Percentiles rank a stretch among this genome's conserved stretches.
Evolutionary conservation across 2,888 invertebrate species (phyloP).

Genomic region (Drosophila fulvimacula): DNA sequence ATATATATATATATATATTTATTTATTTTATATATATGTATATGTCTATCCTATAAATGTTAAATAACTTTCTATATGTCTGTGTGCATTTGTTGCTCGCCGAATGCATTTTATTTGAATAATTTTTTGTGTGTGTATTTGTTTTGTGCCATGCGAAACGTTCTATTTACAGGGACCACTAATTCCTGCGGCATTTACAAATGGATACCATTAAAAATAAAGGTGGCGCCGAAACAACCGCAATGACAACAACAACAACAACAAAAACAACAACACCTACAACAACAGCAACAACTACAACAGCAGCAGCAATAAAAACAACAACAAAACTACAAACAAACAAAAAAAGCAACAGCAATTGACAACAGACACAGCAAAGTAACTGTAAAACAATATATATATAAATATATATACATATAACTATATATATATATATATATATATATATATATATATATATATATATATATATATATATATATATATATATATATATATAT

Average conservation of each 20-base stretch:
- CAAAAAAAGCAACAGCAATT: constrained; percentile 38
- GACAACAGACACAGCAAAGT: constrained; percentile 49
- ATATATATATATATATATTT: constrained; percentile 33
- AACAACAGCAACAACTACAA: constrained; percentile 34
- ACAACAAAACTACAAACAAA: constrained; percentile 22
- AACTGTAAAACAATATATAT: constrained; percentile 47
- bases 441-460: constrained; percentile 20
- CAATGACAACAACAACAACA: constrained; percentile 72
- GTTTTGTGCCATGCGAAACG: constrained; percentile 66
- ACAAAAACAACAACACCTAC: constrained; percentile 38
- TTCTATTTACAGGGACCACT: constrained; percentile 92
- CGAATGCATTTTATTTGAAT: constrained; percentile 68
- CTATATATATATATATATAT: constrained; percentile 26
- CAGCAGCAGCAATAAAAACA: constrained; percentile 44
- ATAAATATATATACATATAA: constrained; percentile 21
- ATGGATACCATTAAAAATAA: constrained; percentile 93
- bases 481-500: constrained; percentile 14
- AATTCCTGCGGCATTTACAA: constrained; percentile 99
- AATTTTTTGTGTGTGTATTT: constrained; percentile 70
- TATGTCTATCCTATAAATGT: constrained; percentile 23
- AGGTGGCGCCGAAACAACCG: constrained; percentile 80
- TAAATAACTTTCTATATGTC: constrained; percentile 26
- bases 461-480: constrained; percentile 4
- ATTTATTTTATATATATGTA: constrained; percentile 36
- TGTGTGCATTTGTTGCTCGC: constrained; percentile 68